Base-by-base conservation (phyloP, 2,888 invertebrate genomes). In the Erebia epiphron region DNA sequence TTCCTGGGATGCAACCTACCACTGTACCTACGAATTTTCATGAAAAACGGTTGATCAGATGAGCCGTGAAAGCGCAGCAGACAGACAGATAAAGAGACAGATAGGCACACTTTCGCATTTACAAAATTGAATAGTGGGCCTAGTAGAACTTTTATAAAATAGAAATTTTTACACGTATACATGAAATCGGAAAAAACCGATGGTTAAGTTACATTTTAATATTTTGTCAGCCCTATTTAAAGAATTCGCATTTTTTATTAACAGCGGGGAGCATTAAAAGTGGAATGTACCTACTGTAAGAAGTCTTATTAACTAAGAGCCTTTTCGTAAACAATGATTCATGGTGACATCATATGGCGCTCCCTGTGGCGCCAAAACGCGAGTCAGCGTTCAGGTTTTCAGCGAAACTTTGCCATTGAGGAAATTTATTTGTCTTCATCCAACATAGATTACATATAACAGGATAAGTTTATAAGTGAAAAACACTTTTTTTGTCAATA, bases 321-420 rank as follows among this genome's bases (percentile, higher is more conserved):
- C 70, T 71, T 70, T 71, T 69, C 67, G 73, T 71, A 71, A 71
- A 73, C 71, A 74, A 72, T 74, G 74, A 70, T 68, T 72, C 74
- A 74, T 68, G 65, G 66, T 74, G 72, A 74, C 74, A 66, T 74
- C 74, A 74, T 56, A 66, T 16, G 74, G 70, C 74, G 70, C 72
- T 62, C 72, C 68, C 62, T 52, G 61, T 64, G 68, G 63, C 70
- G 69, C 62, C 67, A 68, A 68, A 68, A 71, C 54, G 69, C 71
- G 63, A 57, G 54, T 67, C 67, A 14, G 50, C 64, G 52, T 50
- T 68, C 71, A 70, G 16, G 50, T 67, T 60, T 50, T 68, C 71
- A 70, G 62, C 49, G 35, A 41, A 73, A 64, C 57, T 41, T 67
- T 71, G 58, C 67, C 67, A 71, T 41, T 58, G 63, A 63, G 16